Evolutionary conservation across 2,888 invertebrate species (phyloP), one percentile per base, ranked within the genome.

Genomic region (Drosophila prolongata): DNA sequence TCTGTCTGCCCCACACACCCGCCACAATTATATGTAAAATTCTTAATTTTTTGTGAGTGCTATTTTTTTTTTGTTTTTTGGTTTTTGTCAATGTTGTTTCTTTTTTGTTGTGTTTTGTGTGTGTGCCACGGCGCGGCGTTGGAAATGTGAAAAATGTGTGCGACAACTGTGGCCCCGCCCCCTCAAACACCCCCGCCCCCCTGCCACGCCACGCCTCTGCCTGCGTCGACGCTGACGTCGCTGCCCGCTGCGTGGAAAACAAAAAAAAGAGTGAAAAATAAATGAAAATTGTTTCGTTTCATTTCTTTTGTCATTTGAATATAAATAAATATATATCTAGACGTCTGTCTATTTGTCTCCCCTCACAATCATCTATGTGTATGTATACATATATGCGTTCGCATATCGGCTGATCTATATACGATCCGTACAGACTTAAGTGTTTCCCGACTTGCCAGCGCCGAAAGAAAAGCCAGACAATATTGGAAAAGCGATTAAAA

Each of bases 251-350:
- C 35, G 64, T 64, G 53, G 35, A 42, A 35, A 61, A 42, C 19
- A 38, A 61, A 37, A 59, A 44, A 44, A 71, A 70, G n/a, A 58
- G 66, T 66, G 60, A 65, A 67, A 61, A 49, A 76, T 53, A 73
- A 76, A 77, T 62, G 65, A 81, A 85, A 87, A 77, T 85, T 80
- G 79, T 78, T 73, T 79, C 80, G 77, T 82, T 80, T 85, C 80
- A 82, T 87, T 87, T 87, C 85, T 85, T 85, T 87, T 85, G 84
- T 85, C 87, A 85, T 87, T 84, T 80, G 81, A 87, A 84, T 84
- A 84, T 87, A 84, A 84, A 84, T 84, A 84, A 78, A 81, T 75
- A 86, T 68, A 75, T 75, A 75, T 57, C 27, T 74, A 57, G 66
- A 67, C 70, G 73, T 68, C 72, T 77, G 83, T 83, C 76, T 72